Evolutionary conservation across 2,797 vertebrate genomes (phyloP).

Genomic region (Pangasius djambal): DNA sequence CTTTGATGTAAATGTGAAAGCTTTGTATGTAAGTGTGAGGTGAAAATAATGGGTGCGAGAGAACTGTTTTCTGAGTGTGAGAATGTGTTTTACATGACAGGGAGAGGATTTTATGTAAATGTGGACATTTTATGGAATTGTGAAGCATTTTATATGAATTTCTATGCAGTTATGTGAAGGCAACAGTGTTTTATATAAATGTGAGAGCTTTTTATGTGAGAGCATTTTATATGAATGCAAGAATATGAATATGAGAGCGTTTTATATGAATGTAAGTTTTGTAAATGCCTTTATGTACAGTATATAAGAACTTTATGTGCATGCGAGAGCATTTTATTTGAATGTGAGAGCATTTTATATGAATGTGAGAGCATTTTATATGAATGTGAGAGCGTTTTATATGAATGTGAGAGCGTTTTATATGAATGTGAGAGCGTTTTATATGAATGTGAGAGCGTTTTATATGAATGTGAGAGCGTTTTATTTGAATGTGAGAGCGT

Average conservation of each 20-base stretch:
- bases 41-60: background rate
- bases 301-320: too few species aligned
- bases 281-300: too few species aligned
- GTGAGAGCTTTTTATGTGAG: background rate
- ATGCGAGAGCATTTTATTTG: background rate
- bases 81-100: background rate
- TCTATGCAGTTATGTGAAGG: background rate
- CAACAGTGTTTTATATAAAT: background rate
- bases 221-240: background rate
- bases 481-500: too few species aligned
- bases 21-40: background rate
- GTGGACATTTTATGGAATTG: background rate
- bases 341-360: background rate
- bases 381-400: background rate
- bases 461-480: too few species aligned
- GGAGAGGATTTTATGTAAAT: background rate
- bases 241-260: background rate
- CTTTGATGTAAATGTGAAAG: background rate
- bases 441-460: too few species aligned
- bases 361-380: background rate
- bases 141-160: background rate
- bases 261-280: too few species aligned
- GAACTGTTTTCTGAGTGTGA: background rate
- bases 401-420: too few species aligned
- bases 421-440: too few species aligned